Percentiles rank a stretch among this genome's conserved stretches.
These are phyloP conservation scores for Oscheius sp. DNA, from an alignment of 2,888 invertebrate genomes.

Conservation along the genomic window DNA sequence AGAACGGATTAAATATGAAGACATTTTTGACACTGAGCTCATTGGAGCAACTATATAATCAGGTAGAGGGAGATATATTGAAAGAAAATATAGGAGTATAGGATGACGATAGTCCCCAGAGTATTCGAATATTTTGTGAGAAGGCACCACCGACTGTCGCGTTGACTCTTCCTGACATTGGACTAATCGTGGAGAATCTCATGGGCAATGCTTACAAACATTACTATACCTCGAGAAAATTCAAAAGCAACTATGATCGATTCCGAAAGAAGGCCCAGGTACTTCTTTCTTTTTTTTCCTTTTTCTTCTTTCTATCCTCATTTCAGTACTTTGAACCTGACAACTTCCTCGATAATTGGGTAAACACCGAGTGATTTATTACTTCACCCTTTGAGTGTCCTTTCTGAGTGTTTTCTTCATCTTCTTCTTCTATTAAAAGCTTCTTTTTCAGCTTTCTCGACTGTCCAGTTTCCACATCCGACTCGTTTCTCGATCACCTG, in stretches of 20 bases:
- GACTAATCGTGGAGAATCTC: conserved; percentile 92
- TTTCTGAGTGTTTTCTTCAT: conserved; percentile 13
- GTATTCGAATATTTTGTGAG: conserved; percentile 85
- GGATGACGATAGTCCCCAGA: conserved; percentile 93
- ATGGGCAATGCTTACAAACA: conserved; percentile 98
- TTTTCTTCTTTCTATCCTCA: not conserved
- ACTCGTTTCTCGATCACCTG: conserved; percentile 16
- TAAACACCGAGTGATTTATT: not conserved
- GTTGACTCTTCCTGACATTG: conserved; percentile 76
- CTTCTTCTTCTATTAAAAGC: not conserved
- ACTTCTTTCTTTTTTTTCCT: not conserved
- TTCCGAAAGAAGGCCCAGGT: conserved; percentile 32
- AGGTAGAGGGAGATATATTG: conserved; percentile 29
- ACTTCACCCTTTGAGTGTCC: not conserved
- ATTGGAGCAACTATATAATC: conserved; percentile 94
- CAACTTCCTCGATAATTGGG: not conserved
- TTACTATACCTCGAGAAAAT: conserved; percentile 91
- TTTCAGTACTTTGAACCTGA: not conserved
- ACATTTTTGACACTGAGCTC: conserved; percentile 95
- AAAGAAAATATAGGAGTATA: conserved; percentile 77
- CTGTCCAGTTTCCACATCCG: conserved; percentile 28
- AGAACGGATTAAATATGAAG: conserved; percentile 99
- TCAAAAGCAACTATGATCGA: conserved; percentile 73
- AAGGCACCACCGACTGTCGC: conserved; percentile 72
- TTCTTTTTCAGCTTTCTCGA: conserved; percentile 22